Base-by-base conservation (phyloP, 1,140 invertebrate species). In the Spodoptera frugiperda region DNA sequence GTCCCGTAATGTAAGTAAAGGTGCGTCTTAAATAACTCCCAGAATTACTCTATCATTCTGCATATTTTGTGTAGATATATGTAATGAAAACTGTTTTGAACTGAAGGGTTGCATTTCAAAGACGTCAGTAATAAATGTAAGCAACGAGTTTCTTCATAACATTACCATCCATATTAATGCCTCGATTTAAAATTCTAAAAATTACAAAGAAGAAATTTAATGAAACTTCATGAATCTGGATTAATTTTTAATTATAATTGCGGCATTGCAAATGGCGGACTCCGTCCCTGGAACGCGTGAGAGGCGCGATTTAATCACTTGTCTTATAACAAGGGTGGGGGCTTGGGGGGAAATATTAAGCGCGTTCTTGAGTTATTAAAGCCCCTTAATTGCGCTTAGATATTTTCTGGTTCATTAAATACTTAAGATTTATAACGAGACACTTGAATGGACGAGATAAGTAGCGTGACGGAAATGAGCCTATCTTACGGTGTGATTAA, bases 221-320 rank as follows among this genome's bases (percentile, higher is more conserved):
- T 85, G 33, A 84, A 85, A 83, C 74, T 85, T 84, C 81, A 85
- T 68, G 77, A 77, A 72, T 72, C 63, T 78, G 65, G 88, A 92
- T 91, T 89, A 92, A 89, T 90, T 90, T 90, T 93, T 92, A 91
- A 92, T 92, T 92, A 91, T 91, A 89, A 91, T 87, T 84, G 85
- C 82, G 78, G 74, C 67, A 81, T 88, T 80, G 82, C 79, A 86
- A 88, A 87, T 84, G 84, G 77, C 83, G 83, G 75, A 61, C 83
- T 75, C 84, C 83, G 82, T 84, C 72, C 81, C 70, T 81, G 85
- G 87, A 89, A 89, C 88, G 83, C 88, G 84, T 88, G 85, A 89
- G 82, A 81, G 85, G 85, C 82, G 76, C 87, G 84, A 86, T 88
- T 91, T 92, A 91, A 93, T 93, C 84, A 85, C 85, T 79, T 78